Percentiles rank a stretch among this genome's conserved stretches.
phyloP scores from a whole-genome alignment of 2,113 vertebrate genomes.

The Narcine bancroftii region DNA sequence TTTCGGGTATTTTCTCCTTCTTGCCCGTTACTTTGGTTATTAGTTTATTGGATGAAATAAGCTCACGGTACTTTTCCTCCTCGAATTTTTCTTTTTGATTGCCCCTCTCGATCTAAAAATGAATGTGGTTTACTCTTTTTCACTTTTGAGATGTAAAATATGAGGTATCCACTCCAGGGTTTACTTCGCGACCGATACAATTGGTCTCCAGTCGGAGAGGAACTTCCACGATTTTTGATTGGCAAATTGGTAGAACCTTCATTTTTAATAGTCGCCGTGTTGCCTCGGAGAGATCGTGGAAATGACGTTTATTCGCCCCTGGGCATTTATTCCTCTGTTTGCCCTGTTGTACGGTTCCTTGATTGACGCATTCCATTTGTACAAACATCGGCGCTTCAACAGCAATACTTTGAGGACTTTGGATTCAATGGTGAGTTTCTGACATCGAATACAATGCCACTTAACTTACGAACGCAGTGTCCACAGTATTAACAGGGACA shows the following conservation, averaged over 20 bases:
- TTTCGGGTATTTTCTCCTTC: not conserved
- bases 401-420: not conserved
- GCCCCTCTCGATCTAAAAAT: not conserved
- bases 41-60: not conserved
- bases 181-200: not conserved
- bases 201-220: not conserved
- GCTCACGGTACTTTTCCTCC: not conserved
- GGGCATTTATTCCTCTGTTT: not conserved
- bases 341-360: not conserved
- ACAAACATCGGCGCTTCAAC: not conserved
- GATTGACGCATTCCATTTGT: too few species aligned
- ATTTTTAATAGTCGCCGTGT: not conserved
- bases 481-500: not conserved
- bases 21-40: not conserved
- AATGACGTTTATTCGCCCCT: not conserved
- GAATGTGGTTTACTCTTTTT: conserved; percentile 17
- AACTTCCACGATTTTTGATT: not conserved
- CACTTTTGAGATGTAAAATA: conserved; percentile 6
- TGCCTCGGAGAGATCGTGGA: not conserved
- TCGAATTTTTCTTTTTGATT: not conserved
- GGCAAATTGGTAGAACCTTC: not conserved
- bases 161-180: not conserved
- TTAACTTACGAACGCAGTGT: not conserved
- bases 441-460: too few species aligned
- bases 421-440: not conserved